These are phyloP conservation scores for Leptoteleia sp. DNA, from an alignment of 1,140 invertebrate genomes.

Conservation along the genomic window DNA sequence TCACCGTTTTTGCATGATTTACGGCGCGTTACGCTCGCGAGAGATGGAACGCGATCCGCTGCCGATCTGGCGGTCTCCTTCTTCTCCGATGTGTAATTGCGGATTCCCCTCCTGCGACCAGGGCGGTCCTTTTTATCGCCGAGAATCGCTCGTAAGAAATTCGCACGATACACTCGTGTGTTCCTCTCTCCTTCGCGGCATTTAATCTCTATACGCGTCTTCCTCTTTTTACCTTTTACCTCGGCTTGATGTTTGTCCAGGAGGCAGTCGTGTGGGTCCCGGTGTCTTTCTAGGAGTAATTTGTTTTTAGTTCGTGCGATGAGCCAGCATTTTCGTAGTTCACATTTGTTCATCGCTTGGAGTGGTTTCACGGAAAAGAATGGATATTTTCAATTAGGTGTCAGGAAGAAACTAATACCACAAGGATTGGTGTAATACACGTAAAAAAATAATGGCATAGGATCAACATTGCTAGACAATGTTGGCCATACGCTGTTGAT, in stretches of 20 bases:
- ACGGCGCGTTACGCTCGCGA: constrained; percentile 58
- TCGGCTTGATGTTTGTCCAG: constrained; percentile 8
- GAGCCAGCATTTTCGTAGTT: too few species aligned
- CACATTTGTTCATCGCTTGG: too few species aligned
- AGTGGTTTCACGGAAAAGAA: too few species aligned
- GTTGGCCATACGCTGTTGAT: too few species aligned
- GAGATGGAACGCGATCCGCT: constrained; percentile 69
- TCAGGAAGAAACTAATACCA: too few species aligned
- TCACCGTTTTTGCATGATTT: constrained; percentile 50
- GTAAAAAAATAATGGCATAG: too few species aligned
- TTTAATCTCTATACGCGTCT: constrained; percentile 28
- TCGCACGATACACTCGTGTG: constrained; percentile 50
- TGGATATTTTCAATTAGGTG: too few species aligned
- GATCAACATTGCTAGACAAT: too few species aligned
- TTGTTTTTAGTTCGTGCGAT: constrained; percentile 9
- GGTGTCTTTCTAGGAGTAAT: constrained; percentile 1
- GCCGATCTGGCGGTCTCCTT: constrained; percentile 53
- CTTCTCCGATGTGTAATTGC: constrained; percentile 73
- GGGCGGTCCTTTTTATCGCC: constrained; percentile 72
- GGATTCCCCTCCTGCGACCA: constrained; percentile 65
- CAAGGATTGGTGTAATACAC: too few species aligned
- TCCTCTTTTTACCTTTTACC: constrained; percentile 25
- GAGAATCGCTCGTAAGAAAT: constrained; percentile 67
- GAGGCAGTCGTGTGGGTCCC: constrained; percentile 16
- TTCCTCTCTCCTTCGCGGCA: constrained; percentile 49